These are phyloP conservation scores for Ailuropoda melanoleuca DNA, from an alignment of 2,113 vertebrate species.

Conservation along the genomic window DNA sequence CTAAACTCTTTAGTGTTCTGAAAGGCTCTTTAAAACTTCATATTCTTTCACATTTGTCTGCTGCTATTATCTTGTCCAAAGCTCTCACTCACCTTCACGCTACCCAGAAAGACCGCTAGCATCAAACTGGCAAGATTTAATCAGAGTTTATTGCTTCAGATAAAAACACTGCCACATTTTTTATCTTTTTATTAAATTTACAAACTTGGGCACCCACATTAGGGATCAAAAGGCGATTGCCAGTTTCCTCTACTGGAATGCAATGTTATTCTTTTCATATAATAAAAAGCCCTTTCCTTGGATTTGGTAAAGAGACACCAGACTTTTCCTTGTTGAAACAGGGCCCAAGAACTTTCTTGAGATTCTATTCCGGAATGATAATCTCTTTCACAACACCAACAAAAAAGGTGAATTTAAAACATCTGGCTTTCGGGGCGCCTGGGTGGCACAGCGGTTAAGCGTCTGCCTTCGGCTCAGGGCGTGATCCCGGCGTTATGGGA, in stretches of 20 bases:
- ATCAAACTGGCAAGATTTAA: slow-evolving; percentile 86
- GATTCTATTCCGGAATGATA: slow-evolving; percentile 88
- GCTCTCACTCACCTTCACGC: slow-evolving; percentile 70
- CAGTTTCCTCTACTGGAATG: slow-evolving; percentile 76
- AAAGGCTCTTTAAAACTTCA: slow-evolving; percentile 79
- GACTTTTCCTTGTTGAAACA: slow-evolving; percentile 81
- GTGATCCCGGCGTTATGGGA: too few relatives aligned
- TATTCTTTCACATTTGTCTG: slow-evolving; percentile 78
- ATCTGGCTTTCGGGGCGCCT: slow-evolving; percentile 82
- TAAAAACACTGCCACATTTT: slow-evolving; percentile 83
- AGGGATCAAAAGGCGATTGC: slow-evolving; percentile 87
- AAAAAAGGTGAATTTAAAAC: slow-evolving; percentile 71
- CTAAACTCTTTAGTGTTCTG: slow-evolving; percentile 73
- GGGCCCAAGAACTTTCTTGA: slow-evolving; percentile 84
- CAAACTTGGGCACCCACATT: slow-evolving; percentile 80
- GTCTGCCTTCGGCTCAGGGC: too few relatives aligned
- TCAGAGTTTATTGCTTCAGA: slow-evolving; percentile 93
- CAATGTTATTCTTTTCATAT: slow-evolving; percentile 81
- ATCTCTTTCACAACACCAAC: slow-evolving; percentile 87
- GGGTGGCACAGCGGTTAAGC: too few relatives aligned
- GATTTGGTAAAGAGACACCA: slow-evolving; percentile 85
- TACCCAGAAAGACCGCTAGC: slow-evolving; percentile 68
- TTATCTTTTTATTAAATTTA: slow-evolving; percentile 92
- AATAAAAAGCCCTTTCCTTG: slow-evolving; percentile 91
- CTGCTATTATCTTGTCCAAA: slow-evolving; percentile 77